Percentiles rank a stretch among this genome's conserved stretches.
phyloP scores from a whole-genome alignment of 2,797 vertebrate species.

The Buphagus erythrorhynchus region DNA sequence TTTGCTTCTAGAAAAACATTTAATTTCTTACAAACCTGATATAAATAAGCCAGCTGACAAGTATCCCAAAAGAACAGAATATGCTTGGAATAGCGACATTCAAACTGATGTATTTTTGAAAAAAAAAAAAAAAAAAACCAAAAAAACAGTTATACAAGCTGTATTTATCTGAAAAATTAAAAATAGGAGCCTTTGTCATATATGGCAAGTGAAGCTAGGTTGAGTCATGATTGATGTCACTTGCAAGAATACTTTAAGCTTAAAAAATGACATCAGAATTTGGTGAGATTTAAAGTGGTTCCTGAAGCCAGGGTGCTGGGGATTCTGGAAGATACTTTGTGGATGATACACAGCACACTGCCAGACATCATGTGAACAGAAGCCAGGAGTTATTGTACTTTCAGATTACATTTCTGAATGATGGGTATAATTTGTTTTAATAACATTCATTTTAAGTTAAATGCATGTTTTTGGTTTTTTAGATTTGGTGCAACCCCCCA shows the following conservation, averaged over 20 bases:
- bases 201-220: constrained; percentile 6
- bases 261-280: constrained; percentile 63
- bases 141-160: not conserved
- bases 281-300: not conserved
- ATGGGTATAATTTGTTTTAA: constrained; percentile 25
- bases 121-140: not conserved
- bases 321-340: constrained; percentile 37
- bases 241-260: constrained; percentile 60
- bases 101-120: constrained; percentile 25
- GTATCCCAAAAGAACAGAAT: constrained; percentile 41
- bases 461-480: not conserved
- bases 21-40: constrained; percentile 43
- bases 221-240: constrained; percentile 68
- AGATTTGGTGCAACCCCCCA: not conserved
- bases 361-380: constrained; percentile 35
- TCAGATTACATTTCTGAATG: constrained; percentile 21
- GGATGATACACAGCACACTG: constrained; percentile 32
- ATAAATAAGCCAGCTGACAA: constrained; percentile 55
- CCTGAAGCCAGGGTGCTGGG: constrained; percentile 17
- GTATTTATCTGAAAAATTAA: constrained; percentile 56
- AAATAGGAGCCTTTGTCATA: constrained; percentile 67
- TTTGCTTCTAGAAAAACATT: constrained; percentile 42
- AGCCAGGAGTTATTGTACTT: constrained; percentile 44
- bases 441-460: constrained; percentile 17
- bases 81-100: not conserved